Evolutionary conservation across 2,888 invertebrate species (phyloP).

Genomic region (Oscheius sp.): DNA sequence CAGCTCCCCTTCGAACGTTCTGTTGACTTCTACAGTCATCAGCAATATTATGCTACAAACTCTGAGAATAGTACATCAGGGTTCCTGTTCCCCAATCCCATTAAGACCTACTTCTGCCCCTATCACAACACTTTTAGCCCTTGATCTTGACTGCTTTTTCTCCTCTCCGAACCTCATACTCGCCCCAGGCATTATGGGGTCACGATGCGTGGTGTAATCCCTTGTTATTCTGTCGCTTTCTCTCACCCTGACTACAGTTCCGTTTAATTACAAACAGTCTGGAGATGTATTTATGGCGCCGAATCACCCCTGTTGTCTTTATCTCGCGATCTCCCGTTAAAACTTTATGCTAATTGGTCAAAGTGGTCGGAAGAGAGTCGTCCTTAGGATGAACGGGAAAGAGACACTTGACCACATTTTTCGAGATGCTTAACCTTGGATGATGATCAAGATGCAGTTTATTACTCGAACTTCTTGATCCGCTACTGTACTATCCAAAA

Average conservation of each 20-base stretch:
- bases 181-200: background rate
- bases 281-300: conserved; percentile 13
- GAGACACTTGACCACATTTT: conserved; percentile 29
- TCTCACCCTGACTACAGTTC: conserved; percentile 18
- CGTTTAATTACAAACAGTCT: conserved; percentile 4
- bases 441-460: background rate
- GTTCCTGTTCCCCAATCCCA: too few relatives aligned
- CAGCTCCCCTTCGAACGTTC: background rate
- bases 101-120: too few relatives aligned
- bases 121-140: too few relatives aligned
- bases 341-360: conserved; percentile 15
- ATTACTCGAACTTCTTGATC: too few relatives aligned
- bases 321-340: too few relatives aligned
- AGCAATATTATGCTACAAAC: too few relatives aligned
- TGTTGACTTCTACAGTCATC: too few relatives aligned
- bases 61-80: too few relatives aligned
- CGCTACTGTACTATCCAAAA: too few relatives aligned
- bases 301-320: background rate
- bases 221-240: conserved; percentile 1
- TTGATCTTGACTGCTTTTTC: conserved; percentile 8
- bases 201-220: background rate
- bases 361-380: conserved; percentile 13
- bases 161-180: conserved; percentile 18
- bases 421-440: conserved; percentile 10
- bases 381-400: conserved; percentile 1